phyloP scores from a whole-genome alignment of 1,140 invertebrate genomes.

The Pemphigus obesinymphae region DNA sequence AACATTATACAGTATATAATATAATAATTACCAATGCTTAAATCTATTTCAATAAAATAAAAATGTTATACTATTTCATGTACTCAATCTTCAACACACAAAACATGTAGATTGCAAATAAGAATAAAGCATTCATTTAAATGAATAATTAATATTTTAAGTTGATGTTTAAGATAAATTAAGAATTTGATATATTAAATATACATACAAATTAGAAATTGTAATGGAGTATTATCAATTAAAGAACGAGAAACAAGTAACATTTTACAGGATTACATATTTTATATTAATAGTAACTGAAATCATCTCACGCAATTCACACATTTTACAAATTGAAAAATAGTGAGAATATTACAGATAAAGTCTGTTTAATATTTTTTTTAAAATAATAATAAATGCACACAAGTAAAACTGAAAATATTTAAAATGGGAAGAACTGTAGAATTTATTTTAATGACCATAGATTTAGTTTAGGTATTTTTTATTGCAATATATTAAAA shows the following conservation, averaged over 20 bases:
- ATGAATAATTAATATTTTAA: neutral
- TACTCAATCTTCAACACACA: neutral
- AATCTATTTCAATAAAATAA: neutral
- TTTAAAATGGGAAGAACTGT: neutral
- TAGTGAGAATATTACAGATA: neutral
- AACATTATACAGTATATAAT: neutral
- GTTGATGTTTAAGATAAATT: neutral
- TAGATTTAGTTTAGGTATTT: neutral
- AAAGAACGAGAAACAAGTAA: too few relatives aligned
- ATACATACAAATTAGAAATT: neutral
- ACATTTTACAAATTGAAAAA: neutral
- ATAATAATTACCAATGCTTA: neutral
- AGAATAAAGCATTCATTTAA: neutral
- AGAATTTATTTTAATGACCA: conserved; percentile 1
- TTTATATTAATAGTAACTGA: neutral
- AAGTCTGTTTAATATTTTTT: neutral
- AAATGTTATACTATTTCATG: neutral
- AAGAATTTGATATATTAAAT: neutral
- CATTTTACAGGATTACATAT: neutral
- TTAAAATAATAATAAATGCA: neutral
- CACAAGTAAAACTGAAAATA: neutral
- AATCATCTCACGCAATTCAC: neutral
- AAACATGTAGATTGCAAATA: neutral
- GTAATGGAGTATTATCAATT: too few relatives aligned
- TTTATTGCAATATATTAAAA: neutral